phyloP scores from a whole-genome alignment of 2,797 vertebrate genomes.

The Columba guinea region DNA sequence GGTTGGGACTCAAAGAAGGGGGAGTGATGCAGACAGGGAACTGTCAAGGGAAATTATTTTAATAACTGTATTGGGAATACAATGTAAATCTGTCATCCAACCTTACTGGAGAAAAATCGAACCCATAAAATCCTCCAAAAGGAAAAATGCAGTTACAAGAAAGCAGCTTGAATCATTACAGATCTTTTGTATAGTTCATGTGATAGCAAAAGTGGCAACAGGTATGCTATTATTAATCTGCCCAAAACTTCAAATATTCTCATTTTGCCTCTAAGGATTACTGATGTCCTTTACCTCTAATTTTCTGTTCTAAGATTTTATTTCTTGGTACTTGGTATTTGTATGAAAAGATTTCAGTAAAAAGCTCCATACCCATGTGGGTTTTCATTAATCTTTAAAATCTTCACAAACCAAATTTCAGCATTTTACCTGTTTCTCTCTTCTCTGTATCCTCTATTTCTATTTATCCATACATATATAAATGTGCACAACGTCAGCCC shows the following conservation, averaged over 20 bases:
- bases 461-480: rapidly evolving
- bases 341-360: not conserved
- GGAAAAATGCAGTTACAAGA: not conserved
- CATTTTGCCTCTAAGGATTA: not conserved
- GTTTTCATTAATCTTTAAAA: not conserved
- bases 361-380: not conserved
- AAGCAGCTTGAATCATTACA: not conserved
- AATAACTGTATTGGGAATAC: slow-evolving; percentile 39
- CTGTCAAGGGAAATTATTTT: slow-evolving; percentile 54
- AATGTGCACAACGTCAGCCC: not conserved
- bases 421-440: not conserved
- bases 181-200: not conserved
- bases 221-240: not conserved
- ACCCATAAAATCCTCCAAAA: not conserved
- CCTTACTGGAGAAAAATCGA: not conserved
- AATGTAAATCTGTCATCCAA: slow-evolving; percentile 27
- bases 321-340: not conserved
- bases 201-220: not conserved
- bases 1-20: not conserved
- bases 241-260: not conserved
- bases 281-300: not conserved
- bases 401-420: not conserved
- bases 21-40: slow-evolving; percentile 33
- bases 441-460: not conserved
- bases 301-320: not conserved